Base-by-base conservation (phyloP, 2,888 invertebrate species). In the Caenorhabditis angaria region DNA sequence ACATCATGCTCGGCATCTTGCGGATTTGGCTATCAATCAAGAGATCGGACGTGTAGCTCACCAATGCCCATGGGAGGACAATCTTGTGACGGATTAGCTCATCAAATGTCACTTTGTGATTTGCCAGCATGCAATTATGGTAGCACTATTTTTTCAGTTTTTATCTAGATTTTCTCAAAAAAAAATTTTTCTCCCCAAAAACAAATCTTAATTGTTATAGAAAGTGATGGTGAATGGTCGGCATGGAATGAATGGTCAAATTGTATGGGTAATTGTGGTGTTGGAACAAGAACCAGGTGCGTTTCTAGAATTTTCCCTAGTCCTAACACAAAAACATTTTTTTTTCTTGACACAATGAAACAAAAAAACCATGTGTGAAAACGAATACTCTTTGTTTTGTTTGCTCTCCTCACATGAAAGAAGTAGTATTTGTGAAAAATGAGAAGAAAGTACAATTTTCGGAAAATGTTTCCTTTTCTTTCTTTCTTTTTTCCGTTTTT, bases 161-260 rank as follows among this genome's bases (percentile, higher is more conserved):
- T 41, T 25, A 47, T 18, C 12, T 22, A 56, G n/a, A 35, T 2
- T 8, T 27, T 47, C n/a, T 32, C 1, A 54, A 8, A 4, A 8
- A 3, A 54, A 27, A 1, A 3, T 51, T 5, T 22, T 8, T 54
- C 8, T 24, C n/a, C 28, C 48, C 35, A 1, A 12, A 35, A 61
- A 32, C 8, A 8, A 18, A 57, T 24, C 29, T n/a, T n/a, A n/a
- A n/a, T n/a, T n/a, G n/a, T n/a, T n/a, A n/a, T 72, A 81, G 81
- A 81, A 60, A 72, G 69, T 29, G 83, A 83, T 62, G 85, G 86
- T 10, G 76, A 76, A 20, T 86, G 85, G 85, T 75, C 82, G 24
- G 63, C 68, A 14, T 87, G 87, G 87, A 79, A 83, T 59, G 72
- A 76, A 54, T 87, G 85, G 86, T 82, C 84, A 28, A 54, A 69